phyloP scores from a whole-genome alignment of 2,888 invertebrate species.

The Apodemia duryi region DNA sequence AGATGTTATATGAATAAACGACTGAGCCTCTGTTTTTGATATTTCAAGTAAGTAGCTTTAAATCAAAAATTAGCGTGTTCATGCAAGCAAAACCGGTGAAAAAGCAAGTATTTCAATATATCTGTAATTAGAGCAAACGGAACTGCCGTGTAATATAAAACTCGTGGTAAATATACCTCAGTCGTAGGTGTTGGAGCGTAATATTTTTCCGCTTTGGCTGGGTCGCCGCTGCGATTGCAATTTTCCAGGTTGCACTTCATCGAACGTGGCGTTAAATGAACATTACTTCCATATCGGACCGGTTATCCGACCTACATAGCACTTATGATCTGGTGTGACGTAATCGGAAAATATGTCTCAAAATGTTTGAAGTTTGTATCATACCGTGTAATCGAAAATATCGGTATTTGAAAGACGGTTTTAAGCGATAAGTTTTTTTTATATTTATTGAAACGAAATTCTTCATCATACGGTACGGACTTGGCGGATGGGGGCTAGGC shows the following conservation, averaged over 20 bases:
- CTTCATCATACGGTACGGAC: no score
- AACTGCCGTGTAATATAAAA: slow-evolving; percentile 1
- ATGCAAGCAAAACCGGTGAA: no score
- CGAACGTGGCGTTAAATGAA: slow-evolving; percentile 42
- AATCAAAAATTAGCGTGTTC: no score
- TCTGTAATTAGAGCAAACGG: not conserved
- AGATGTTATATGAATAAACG: no score
- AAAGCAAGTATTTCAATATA: not conserved
- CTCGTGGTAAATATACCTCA: slow-evolving; percentile 1
- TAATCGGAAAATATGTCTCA: not conserved
- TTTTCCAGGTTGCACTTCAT: slow-evolving; percentile 34
- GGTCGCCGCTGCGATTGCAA: slow-evolving; percentile 27
- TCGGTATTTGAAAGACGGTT: no score
- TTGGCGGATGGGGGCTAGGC: no score
- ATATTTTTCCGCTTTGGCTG: slow-evolving; percentile 26
- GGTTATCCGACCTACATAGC: slow-evolving; percentile 11
- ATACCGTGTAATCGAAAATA: no score
- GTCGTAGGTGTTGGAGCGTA: slow-evolving; percentile 17
- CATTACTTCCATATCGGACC: slow-evolving; percentile 37
- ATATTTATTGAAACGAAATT: no score
- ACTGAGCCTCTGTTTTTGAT: no score
- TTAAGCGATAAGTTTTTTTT: no score
- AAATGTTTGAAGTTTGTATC: not conserved
- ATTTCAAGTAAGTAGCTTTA: not conserved
- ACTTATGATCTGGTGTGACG: not conserved